Conservation (phyloP, 2,113 vertebrate genomes). For the Notarius quadriscutis region DNA sequence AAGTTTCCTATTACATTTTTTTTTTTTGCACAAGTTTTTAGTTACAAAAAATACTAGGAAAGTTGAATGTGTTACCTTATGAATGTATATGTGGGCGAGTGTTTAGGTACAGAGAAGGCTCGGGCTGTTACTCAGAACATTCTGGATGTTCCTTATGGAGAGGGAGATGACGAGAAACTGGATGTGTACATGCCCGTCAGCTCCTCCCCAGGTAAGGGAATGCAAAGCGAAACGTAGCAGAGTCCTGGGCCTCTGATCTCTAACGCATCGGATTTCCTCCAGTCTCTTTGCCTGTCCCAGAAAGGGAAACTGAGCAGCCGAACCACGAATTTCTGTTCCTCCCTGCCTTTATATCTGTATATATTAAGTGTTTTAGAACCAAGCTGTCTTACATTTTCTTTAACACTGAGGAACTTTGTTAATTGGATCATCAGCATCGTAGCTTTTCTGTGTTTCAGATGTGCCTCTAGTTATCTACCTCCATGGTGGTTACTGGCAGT, state of each 20-base stretch:
- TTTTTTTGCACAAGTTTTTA: neutral
- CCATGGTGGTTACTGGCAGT: conserved; percentile 94
- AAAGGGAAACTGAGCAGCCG: neutral
- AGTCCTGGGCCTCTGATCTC: neutral
- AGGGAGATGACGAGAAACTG: conserved; percentile 76
- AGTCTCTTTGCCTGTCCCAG: neutral
- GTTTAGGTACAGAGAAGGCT: conserved; percentile 77
- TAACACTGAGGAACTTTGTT: neutral
- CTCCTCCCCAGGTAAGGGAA: conserved; percentile 66
- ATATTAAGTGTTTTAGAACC: neutral
- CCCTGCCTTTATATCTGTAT: neutral
- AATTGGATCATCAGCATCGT: conserved; percentile 3
- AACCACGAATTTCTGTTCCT: neutral
- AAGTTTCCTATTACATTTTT: neutral
- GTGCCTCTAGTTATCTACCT: conserved; percentile 82
- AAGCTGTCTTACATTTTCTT: neutral
- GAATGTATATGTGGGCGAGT: conserved; percentile 14
- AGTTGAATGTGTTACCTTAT: neutral
- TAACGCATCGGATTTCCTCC: neutral
- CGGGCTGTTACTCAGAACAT: conserved; percentile 63
- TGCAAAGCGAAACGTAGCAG: neutral
- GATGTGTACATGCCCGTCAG: conserved; percentile 83
- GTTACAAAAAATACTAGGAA: neutral
- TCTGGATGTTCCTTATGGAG: conserved; percentile 82
- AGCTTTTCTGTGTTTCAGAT: conserved; percentile 65